phyloP scores from a whole-genome alignment of 1,140 invertebrate species.

The Luehdorfia chinensis region DNA sequence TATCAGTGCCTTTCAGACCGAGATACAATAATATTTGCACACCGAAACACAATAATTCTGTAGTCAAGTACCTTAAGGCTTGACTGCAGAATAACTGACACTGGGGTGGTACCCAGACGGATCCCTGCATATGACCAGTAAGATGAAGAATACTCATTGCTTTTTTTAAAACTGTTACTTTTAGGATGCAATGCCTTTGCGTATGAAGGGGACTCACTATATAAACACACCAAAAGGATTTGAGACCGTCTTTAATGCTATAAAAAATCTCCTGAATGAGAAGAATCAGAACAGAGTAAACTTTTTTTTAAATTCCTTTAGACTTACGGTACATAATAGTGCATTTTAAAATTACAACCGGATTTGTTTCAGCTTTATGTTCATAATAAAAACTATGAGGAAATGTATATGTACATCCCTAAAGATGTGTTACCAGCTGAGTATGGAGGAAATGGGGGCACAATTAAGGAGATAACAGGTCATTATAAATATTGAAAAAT shows the following conservation, averaged over 20 bases:
- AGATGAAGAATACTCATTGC: too few relatives aligned
- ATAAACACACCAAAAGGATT: constrained; percentile 75
- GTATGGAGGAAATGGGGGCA: constrained; percentile 63
- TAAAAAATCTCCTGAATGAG: constrained; percentile 61
- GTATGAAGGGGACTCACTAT: constrained; percentile 78
- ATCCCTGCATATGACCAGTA: too few relatives aligned
- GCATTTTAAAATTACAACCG: not conserved
- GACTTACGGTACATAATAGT: not conserved
- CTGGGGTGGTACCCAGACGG: too few relatives aligned
- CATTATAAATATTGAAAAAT: constrained; percentile 5
- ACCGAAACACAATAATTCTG: too few relatives aligned
- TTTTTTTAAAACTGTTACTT: constrained; percentile 5
- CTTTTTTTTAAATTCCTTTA: constrained; percentile 4
- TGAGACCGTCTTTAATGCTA: constrained; percentile 65
- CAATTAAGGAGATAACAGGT: constrained; percentile 59
- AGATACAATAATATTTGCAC: too few relatives aligned
- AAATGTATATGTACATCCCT: constrained; percentile 56
- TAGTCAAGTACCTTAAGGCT: too few relatives aligned
- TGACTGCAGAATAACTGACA: too few relatives aligned
- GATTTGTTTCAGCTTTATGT: constrained; percentile 43
- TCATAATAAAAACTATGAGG: constrained; percentile 55
- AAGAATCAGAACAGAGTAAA: constrained; percentile 42
- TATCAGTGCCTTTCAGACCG: too few relatives aligned
- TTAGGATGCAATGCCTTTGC: constrained; percentile 78
- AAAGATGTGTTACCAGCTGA: constrained; percentile 60